A percentile compares a stretch with the other conserved stretches of the same genome.
Evolutionary conservation across 2,113 vertebrate species (phyloP).

Genomic region (Elaphurus davidianus): DNA sequence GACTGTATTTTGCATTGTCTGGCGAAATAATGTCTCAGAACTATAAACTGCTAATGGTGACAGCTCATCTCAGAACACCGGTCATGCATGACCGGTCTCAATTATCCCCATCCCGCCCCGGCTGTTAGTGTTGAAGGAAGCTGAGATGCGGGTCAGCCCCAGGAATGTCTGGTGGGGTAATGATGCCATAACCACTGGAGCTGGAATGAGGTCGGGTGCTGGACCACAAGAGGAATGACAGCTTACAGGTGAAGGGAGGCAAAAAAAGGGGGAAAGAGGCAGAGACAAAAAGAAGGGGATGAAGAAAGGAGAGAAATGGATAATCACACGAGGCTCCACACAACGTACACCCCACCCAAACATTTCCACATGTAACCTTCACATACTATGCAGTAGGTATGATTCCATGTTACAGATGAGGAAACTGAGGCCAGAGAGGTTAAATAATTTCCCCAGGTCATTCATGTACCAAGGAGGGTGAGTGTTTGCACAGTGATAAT

Average conservation of each 20-base stretch:
- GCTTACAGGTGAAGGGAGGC: background rate
- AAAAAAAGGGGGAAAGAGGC: background rate
- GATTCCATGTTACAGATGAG: background rate
- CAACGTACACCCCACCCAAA: rapidly evolving
- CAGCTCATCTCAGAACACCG: background rate
- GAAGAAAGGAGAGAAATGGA: background rate
- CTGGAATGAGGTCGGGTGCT: background rate
- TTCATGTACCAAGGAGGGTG: rapidly evolving
- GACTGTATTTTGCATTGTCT: background rate
- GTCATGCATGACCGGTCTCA: slow-evolving; percentile 31
- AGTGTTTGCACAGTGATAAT: background rate
- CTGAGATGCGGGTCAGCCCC: background rate
- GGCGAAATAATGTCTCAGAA: slow-evolving; percentile 41
- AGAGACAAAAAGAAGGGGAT: background rate
- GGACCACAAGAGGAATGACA: background rate
- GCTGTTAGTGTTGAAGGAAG: background rate
- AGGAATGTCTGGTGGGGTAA: background rate
- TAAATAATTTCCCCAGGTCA: background rate
- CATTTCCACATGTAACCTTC: background rate
- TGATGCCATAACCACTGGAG: background rate
- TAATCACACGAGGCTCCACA: background rate
- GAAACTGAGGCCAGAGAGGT: background rate
- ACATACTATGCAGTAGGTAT: background rate
- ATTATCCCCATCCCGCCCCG: background rate
- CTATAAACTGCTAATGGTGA: slow-evolving; percentile 55